phyloP scores from a whole-genome alignment of 92 coral and sea anemone genomes.

The Parazoanthus darwini region DNA sequence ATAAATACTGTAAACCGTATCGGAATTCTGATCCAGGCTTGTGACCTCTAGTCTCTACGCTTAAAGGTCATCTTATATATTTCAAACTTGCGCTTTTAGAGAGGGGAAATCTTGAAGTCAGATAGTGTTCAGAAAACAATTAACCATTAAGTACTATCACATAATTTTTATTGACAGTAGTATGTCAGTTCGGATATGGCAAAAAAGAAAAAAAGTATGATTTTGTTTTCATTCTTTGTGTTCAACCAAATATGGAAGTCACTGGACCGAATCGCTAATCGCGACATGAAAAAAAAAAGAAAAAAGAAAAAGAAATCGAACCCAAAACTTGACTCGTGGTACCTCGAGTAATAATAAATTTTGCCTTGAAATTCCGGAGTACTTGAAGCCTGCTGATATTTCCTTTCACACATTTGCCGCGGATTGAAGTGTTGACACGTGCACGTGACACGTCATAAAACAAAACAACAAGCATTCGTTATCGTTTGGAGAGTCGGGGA shows the following conservation, averaged over 20 bases:
- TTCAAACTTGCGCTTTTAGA: constrained; percentile 3
- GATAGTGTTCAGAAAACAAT: constrained; percentile 1
- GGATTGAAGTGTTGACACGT: not conserved
- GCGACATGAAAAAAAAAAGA: no score
- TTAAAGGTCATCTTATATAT: not conserved
- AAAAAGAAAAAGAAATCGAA: no score
- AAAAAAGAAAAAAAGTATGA: constrained; percentile 9
- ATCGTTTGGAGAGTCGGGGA: not conserved
- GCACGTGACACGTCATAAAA: constrained; percentile 3
- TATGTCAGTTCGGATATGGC: constrained; percentile 13
- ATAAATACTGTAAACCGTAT: not conserved
- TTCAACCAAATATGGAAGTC: no score
- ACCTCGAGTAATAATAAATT: no score
- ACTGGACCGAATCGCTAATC: no score
- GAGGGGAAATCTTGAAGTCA: not conserved
- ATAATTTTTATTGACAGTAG: constrained; percentile 9
- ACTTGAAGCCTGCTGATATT: constrained; percentile 16
- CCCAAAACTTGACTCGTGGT: no score
- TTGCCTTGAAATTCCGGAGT: constrained; percentile 8
- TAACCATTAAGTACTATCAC: constrained; percentile 3
- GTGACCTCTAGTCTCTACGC: no score
- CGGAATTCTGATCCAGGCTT: no score
- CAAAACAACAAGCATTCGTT: not conserved
- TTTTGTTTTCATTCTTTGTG: constrained; percentile 1
- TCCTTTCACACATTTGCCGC: constrained; percentile 17